Percentiles rank a stretch among this genome's conserved stretches.
Evolutionary conservation across 1,140 invertebrate genomes (phyloP).

Genomic region (Venturia canescens): DNA sequence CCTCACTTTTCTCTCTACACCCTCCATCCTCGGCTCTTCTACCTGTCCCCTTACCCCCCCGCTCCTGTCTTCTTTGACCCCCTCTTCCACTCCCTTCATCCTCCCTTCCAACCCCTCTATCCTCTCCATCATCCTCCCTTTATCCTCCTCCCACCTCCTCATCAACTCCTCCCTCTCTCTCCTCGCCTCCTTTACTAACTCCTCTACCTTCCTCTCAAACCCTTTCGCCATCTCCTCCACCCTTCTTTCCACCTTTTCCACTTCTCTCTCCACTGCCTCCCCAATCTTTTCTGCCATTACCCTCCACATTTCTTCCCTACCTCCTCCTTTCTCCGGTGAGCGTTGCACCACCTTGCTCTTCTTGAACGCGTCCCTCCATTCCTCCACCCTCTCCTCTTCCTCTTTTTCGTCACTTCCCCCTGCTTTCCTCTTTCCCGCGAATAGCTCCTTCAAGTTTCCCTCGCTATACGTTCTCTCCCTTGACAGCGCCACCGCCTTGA

Average conservation of each 20-base stretch:
- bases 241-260: too few species aligned
- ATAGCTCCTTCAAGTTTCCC: background rate
- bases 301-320: background rate
- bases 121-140: background rate
- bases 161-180: conserved; percentile 1
- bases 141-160: too few species aligned
- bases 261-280: background rate
- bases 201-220: background rate
- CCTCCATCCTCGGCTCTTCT: background rate
- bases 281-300: conserved; percentile 4
- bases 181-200: background rate
- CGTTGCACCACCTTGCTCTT: background rate
- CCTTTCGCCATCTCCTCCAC: too few species aligned
- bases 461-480: background rate
- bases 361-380: background rate
- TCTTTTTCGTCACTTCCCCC: too few species aligned
- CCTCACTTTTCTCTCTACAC: background rate
- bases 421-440: too few species aligned
- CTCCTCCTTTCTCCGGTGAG: background rate
- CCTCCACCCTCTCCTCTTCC: background rate
- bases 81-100: too few species aligned
- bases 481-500: background rate
- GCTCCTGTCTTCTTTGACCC: background rate
- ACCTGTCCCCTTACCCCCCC: too few species aligned
- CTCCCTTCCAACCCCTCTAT: background rate